Evolutionary conservation across 2,113 vertebrate species (phyloP), one percentile per base, ranked within the genome.

Genomic region (Chelonoidis abingdonii): DNA sequence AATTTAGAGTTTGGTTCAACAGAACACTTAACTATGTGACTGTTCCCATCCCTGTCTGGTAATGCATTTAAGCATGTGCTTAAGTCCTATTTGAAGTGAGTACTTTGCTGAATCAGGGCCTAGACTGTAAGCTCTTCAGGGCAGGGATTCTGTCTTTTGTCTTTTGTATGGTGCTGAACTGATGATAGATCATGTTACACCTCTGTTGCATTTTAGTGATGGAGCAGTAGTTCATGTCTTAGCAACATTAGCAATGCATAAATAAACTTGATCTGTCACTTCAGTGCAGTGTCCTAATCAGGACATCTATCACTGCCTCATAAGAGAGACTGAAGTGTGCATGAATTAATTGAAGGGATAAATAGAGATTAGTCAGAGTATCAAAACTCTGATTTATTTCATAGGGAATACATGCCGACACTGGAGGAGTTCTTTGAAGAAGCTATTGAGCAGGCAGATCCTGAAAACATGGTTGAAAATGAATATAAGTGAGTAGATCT

Each of bases 361-460:
- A 49, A 82, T 0, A 3, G 44, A 52, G 12, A 5, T 83, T 0
- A 80, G 86, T 47, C 29, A 9, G 35, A 12, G 4, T 87, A 17
- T 90, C 91, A 85, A 93, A 6, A 6, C 5, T 84, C 11, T 2
- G 56, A 6, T 80, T 97, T 96, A 80, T 88, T 76, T 90, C 91
- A 47, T 94, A 99, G 99, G 97, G 99, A 99, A 97, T 99, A 99
- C 91, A 99, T 99, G 99, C 99, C 99, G 10, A 99, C 99, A 0
- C 95, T 99, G 97, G 99, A 99, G 84, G 99, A 99, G 50, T 99
- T 99, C 96, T 99, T 99, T 91, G 98, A 99, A 59, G 99, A 99
- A 97, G 99, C 99, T 87, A 99, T 99, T 90, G 99, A 99, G 90
- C 99, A 99, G 97, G 99, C 99, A 8, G 99, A 99, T 91, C 99